Percentiles rank a stretch among this genome's conserved stretches.
phyloP scores from a whole-genome alignment of 2,113 vertebrate species.

The Elachura formosa region DNA sequence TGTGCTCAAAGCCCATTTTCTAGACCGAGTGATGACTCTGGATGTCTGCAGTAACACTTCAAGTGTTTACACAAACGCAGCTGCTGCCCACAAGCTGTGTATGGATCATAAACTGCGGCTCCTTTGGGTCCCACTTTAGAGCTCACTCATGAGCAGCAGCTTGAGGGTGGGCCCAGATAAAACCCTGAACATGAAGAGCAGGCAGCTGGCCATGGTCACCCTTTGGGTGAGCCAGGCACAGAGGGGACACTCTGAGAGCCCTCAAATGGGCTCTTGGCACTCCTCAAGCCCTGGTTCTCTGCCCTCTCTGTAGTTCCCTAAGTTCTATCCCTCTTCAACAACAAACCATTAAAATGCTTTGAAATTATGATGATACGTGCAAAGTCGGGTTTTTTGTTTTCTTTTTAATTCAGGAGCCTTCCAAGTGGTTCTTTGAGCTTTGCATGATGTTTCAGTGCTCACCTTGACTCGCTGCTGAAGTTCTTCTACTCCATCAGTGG shows the following conservation, averaged over 20 bases:
- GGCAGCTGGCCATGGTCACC: fast-evolving
- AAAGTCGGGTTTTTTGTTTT: not conserved
- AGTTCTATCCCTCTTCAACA: not conserved
- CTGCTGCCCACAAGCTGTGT: not conserved
- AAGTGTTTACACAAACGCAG: not conserved
- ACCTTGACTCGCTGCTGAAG: not conserved
- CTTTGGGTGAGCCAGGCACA: not conserved
- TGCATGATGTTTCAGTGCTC: not conserved
- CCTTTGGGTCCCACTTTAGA: not conserved
- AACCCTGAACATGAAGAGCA: not conserved
- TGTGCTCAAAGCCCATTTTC: not conserved
- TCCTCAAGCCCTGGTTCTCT: not conserved
- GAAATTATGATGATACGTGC: not conserved
- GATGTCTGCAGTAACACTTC: not conserved
- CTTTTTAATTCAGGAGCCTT: not conserved
- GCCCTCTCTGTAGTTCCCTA: not conserved
- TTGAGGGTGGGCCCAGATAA: not conserved
- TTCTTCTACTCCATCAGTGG: not conserved
- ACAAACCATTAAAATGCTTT: not conserved
- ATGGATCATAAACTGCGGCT: not conserved
- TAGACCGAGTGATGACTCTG: not conserved
- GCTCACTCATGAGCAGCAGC: not conserved
- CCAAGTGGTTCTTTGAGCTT: not conserved
- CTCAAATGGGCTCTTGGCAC: not conserved
- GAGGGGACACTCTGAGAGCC: not conserved